These are phyloP conservation scores for Ladona fulva DNA, from an alignment of 1,140 invertebrate genomes.

Conservation along the genomic window DNA sequence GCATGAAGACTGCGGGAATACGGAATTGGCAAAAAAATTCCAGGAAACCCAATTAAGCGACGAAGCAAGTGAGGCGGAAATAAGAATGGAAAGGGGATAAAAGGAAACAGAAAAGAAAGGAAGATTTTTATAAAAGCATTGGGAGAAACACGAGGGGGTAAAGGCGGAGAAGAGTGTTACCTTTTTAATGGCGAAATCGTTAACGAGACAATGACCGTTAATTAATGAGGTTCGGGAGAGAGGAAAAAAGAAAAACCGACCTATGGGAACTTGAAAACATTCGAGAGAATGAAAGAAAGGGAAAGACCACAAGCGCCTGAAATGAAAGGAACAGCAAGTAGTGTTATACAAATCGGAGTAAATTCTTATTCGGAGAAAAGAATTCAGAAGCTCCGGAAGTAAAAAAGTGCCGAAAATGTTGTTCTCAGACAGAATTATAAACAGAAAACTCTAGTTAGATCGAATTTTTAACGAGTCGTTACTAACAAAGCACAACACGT, in stretches of 20 bases:
- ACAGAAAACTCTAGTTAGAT: too few species aligned
- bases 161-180: neutral
- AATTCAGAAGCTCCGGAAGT: neutral
- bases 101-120: neutral
- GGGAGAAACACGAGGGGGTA: neutral
- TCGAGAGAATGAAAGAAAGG: neutral
- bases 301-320: neutral
- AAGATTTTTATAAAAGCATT: too few species aligned
- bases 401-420: too few species aligned
- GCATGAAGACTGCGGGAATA: neutral
- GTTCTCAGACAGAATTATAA: too few species aligned
- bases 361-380: neutral
- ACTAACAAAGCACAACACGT: too few species aligned
- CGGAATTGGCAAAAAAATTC: neutral
- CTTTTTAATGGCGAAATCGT: neutral
- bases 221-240: neutral
- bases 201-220: neutral
- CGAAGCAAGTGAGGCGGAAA: neutral
- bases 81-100: neutral
- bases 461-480: too few species aligned
- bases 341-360: too few species aligned
- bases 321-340: too few species aligned
- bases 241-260: neutral
- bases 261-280: neutral
- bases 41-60: neutral